These are phyloP conservation scores for Sinosuthora webbiana DNA, from an alignment of 2,113 vertebrate genomes.

Conservation along the genomic window DNA sequence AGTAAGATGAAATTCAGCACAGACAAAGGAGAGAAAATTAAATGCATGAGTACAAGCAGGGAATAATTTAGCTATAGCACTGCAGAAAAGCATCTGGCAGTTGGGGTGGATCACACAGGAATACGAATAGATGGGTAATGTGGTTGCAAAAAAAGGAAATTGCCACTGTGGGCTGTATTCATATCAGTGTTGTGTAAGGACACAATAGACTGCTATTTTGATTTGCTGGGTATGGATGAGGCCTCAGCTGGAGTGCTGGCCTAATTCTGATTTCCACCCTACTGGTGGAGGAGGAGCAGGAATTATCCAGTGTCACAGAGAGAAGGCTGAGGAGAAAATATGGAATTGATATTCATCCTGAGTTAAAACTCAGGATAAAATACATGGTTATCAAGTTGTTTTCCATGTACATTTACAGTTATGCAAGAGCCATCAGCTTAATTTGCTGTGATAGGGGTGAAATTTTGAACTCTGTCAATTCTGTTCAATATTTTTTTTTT, in stretches of 20 bases:
- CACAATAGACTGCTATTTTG: background rate
- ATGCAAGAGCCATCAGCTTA: background rate
- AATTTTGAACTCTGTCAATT: background rate
- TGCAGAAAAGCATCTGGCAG: constrained; percentile 20
- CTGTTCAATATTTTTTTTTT: background rate
- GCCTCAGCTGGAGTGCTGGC: background rate
- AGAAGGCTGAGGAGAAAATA: background rate
- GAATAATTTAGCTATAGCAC: constrained; percentile 31
- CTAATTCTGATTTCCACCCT: background rate
- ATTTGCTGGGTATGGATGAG: background rate
- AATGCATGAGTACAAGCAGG: background rate
- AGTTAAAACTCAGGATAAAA: background rate
- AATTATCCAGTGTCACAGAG: background rate
- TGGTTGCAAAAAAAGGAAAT: background rate
- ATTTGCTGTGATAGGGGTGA: background rate
- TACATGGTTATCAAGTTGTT: background rate
- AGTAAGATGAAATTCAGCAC: constrained; percentile 10
- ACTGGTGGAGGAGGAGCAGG: background rate
- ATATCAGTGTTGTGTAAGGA: background rate
- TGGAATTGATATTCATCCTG: background rate
- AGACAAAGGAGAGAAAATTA: constrained; percentile 5
- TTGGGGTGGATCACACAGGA: background rate
- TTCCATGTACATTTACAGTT: background rate
- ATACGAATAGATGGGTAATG: background rate
- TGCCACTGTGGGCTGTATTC: background rate